A percentile compares a stretch with the other conserved stretches of the same genome.
Evolutionary conservation across 2,797 vertebrate species (phyloP).

Genomic region (Phaenicophaeus curvirostris): DNA sequence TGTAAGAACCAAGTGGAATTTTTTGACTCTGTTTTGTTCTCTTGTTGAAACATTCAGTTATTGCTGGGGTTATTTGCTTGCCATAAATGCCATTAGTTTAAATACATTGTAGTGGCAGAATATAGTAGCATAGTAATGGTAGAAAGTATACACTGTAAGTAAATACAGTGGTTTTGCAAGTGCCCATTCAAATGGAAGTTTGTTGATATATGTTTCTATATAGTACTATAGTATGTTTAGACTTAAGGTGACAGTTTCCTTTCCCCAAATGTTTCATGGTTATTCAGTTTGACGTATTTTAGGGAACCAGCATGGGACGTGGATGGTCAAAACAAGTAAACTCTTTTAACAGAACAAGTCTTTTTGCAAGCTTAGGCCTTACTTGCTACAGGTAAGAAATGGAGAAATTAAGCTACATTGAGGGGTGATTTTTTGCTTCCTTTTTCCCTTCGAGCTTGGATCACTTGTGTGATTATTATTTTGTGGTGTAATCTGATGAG

Average conservation of each 20-base stretch:
- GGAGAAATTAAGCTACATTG: background rate
- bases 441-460: accelerated
- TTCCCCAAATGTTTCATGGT: background rate
- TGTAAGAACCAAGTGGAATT: background rate
- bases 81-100: background rate
- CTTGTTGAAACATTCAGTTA: background rate
- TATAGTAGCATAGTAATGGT: background rate
- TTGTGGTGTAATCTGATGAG: background rate
- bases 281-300: background rate
- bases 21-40: background rate
- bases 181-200: background rate
- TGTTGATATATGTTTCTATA: background rate
- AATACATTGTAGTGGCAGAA: background rate
- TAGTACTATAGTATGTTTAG: background rate
- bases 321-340: background rate
- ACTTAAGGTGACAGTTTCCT: background rate
- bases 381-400: background rate
- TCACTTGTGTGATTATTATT: background rate
- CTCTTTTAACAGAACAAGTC: background rate
- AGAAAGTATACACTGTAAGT: background rate
- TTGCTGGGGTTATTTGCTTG: background rate
- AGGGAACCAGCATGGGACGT: background rate
- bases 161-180: background rate
- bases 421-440: background rate
- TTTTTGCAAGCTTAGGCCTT: background rate